A percentile compares a stretch with the other conserved stretches of the same genome.
These are phyloP conservation scores for Trichonephila clavata DNA, from an alignment of 1,140 invertebrate species.

Conservation along the genomic window DNA sequence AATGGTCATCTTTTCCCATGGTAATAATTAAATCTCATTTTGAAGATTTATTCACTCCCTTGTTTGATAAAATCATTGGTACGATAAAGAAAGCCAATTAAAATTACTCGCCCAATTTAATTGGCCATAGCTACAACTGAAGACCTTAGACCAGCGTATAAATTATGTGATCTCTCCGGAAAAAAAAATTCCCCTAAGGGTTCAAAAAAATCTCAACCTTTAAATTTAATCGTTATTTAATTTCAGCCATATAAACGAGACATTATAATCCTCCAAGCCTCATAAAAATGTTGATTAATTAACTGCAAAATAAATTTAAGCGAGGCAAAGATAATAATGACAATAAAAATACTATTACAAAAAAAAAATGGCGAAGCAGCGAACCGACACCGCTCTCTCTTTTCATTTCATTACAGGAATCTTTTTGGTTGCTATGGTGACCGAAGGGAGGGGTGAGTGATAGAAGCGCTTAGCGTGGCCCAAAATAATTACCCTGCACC, in stretches of 20 bases:
- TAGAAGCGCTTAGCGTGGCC: slow-evolving; percentile 36
- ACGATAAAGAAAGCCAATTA: slow-evolving; percentile 35
- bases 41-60: not conserved
- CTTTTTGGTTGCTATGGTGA: slow-evolving; percentile 63
- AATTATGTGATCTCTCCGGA: not conserved
- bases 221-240: slow-evolving; percentile 76
- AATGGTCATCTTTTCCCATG: not conserved
- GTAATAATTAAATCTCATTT: not conserved
- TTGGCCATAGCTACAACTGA: slow-evolving; percentile 5
- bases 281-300: slow-evolving; percentile 76
- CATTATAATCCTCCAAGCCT: slow-evolving; percentile 72
- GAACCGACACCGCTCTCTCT: slow-evolving; percentile 55
- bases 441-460: slow-evolving; percentile 16
- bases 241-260: slow-evolving; percentile 72
- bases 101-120: slow-evolving; percentile 36
- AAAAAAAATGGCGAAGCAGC: slow-evolving; percentile 32
- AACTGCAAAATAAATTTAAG: slow-evolving; percentile 73
- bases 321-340: slow-evolving; percentile 46
- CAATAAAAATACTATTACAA: slow-evolving; percentile 57
- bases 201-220: slow-evolving; percentile 55
- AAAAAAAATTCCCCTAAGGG: not conserved
- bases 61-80: not conserved
- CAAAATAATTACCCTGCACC: slow-evolving; percentile 70
- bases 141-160: slow-evolving; percentile 8
- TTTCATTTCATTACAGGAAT: slow-evolving; percentile 73